These are phyloP conservation scores for Chlorocebus sabaeus DNA, from an alignment of 2,113 vertebrate genomes.

Conservation along the genomic window DNA sequence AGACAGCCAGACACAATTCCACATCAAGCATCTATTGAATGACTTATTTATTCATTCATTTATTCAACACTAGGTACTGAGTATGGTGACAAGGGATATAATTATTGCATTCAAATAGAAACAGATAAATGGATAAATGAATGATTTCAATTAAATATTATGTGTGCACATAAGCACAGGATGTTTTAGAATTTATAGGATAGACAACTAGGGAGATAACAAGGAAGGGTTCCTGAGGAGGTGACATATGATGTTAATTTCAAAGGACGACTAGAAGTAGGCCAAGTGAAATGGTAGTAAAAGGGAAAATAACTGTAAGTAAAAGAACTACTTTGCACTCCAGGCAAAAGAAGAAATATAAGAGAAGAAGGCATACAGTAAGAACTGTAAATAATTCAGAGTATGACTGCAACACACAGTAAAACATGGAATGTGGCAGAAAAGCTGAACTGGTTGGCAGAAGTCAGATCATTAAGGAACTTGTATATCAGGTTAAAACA, in stretches of 20 bases:
- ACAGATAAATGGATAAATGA: neutral
- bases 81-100: neutral
- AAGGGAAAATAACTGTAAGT: neutral
- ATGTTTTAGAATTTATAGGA: neutral
- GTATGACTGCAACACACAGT: neutral
- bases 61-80: neutral
- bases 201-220: neutral
- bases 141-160: neutral
- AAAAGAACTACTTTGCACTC: too few relatives aligned
- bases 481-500: neutral
- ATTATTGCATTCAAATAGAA: neutral
- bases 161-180: neutral
- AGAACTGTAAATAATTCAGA: neutral
- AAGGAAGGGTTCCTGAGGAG: neutral
- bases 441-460: neutral
- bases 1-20: neutral
- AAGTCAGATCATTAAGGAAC: neutral
- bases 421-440: neutral
- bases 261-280: neutral
- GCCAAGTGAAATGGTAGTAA: neutral
- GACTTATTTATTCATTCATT: neutral
- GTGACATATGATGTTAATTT: neutral
- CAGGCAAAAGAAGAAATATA: neutral
- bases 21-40: neutral
- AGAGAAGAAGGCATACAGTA: neutral